Evolutionary conservation across 2,797 vertebrate genomes (phyloP).

Genomic region (Enteromius anoplus): DNA sequence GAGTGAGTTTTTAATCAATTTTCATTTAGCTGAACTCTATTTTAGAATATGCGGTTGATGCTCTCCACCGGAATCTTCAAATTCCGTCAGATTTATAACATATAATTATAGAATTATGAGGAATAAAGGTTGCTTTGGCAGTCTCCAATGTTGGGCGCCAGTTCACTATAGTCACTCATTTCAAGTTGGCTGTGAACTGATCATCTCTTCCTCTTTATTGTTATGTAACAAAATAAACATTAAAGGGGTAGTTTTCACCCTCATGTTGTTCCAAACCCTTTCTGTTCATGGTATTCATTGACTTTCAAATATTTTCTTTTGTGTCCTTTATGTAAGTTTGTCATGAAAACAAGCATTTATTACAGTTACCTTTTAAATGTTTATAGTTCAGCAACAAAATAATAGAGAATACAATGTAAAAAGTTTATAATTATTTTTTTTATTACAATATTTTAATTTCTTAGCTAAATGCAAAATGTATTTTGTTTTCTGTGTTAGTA

Average conservation of each 20-base stretch:
- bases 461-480: neutral
- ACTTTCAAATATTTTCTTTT: neutral
- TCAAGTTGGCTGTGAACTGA: neutral
- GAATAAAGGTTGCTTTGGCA: neutral
- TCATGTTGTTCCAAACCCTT: neutral
- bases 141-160: neutral
- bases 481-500: neutral
- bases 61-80: neutral
- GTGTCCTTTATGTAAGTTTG: neutral
- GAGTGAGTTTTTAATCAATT: neutral
- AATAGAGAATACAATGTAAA: neutral
- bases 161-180: neutral
- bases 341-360: neutral
- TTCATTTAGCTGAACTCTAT: neutral
- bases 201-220: neutral
- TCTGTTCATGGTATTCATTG: neutral
- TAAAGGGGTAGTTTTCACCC: neutral
- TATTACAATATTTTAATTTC: neutral
- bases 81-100: neutral
- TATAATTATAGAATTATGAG: neutral
- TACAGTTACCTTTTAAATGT: neutral
- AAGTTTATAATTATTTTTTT: neutral
- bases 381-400: neutral
- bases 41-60: neutral
- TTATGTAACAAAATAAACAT: slow-evolving; percentile 3